Conservation (phyloP, 2,888 invertebrate species). For the Scelioninae gen. 2 region DNA sequence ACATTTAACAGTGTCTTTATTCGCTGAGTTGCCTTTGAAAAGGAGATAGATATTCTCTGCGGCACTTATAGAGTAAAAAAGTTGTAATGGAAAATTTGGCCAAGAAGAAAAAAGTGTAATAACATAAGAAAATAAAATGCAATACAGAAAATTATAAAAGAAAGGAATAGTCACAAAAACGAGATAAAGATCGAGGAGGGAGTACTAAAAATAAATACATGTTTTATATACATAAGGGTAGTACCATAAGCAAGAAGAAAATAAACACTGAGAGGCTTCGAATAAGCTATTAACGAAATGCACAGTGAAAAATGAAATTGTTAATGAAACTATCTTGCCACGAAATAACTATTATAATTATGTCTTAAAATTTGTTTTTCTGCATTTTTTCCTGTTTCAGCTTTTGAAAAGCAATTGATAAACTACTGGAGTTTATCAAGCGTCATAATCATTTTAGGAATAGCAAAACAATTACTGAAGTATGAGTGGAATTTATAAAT, state of each 20-base stretch:
- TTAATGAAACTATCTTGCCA: no score
- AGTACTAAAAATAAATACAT: constrained; percentile 5
- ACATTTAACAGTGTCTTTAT: no score
- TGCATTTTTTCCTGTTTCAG: no score
- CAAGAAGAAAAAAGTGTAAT: background rate
- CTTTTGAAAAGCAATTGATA: no score
- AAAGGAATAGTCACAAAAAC: background rate
- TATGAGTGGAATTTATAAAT: no score
- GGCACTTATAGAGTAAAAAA: background rate
- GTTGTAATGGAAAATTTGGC: background rate
- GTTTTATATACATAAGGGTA: background rate
- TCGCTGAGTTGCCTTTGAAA: no score
- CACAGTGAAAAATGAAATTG: background rate
- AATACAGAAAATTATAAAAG: constrained; percentile 3
- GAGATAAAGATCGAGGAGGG: constrained; percentile 12
- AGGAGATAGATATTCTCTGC: no score
- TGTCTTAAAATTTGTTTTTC: no score
- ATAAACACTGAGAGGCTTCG: background rate
- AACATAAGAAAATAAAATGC: background rate
- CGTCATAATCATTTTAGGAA: no score
- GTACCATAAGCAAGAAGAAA: background rate
- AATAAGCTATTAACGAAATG: background rate
- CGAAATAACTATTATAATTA: no score
- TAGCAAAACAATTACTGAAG: no score
- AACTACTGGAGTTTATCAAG: no score